phyloP scores from a whole-genome alignment of 1,140 invertebrate genomes.

The Papilio polyxenes region DNA sequence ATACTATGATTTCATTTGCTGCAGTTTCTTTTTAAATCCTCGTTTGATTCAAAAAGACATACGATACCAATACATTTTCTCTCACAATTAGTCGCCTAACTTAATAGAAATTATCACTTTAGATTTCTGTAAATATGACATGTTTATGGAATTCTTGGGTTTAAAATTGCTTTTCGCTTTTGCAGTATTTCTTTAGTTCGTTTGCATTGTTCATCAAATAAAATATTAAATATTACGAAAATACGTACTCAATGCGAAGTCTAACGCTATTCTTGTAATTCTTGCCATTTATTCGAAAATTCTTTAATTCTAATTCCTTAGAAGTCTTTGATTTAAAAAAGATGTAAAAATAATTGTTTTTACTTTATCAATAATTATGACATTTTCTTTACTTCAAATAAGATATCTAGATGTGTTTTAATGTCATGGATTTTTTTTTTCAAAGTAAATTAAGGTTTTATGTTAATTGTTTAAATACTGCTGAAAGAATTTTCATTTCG shows the following conservation, averaged over 20 bases:
- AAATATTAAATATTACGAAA: not conserved
- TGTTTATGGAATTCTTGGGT: too few relatives aligned
- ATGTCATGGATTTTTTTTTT: not conserved
- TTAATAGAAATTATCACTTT: not conserved
- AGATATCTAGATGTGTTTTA: not conserved
- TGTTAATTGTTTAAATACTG: not conserved
- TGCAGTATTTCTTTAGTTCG: conserved; percentile 44
- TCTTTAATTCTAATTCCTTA: not conserved
- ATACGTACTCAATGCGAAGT: conserved; percentile 61
- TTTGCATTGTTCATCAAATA: not conserved
- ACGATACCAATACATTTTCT: not conserved
- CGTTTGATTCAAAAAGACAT: not conserved
- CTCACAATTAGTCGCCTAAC: not conserved
- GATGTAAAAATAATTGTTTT: not conserved
- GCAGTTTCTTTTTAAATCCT: conserved; percentile 48
- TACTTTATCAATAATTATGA: not conserved
- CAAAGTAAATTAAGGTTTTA: not conserved
- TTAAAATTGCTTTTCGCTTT: too few relatives aligned
- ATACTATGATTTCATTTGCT: conserved; percentile 60
- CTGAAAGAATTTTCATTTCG: not conserved
- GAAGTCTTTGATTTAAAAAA: not conserved
- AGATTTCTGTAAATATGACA: too few relatives aligned
- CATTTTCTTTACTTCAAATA: not conserved
- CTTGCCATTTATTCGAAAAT: conserved; percentile 51
- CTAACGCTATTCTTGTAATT: conserved; percentile 58